phyloP scores from a whole-genome alignment of 2,797 vertebrate species.

The Brachymystax lenok region DNA sequence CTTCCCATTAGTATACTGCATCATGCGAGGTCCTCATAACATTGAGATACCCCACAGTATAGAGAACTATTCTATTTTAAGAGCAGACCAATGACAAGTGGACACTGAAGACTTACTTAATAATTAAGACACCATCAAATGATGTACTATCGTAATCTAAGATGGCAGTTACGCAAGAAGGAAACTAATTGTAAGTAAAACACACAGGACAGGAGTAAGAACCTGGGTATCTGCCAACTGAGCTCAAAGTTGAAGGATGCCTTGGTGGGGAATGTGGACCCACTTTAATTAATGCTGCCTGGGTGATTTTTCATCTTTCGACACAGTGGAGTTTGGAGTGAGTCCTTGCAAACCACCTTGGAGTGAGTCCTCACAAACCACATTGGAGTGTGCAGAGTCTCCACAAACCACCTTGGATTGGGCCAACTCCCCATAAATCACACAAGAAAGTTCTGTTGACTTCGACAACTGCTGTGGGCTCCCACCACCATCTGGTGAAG shows the following conservation, averaged over 20 bases:
- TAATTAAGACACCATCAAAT: not conserved
- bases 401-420: not conserved
- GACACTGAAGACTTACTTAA: not conserved
- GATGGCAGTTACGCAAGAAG: not conserved
- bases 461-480: conserved; percentile 6
- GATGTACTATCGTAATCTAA: not conserved
- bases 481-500: conserved; percentile 1
- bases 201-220: not conserved
- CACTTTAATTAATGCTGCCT: conserved; percentile 25
- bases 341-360: too few species aligned
- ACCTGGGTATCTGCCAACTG: not conserved
- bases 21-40: too few species aligned
- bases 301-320: conserved; percentile 13
- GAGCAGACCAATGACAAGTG: too few species aligned
- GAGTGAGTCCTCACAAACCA: too few species aligned
- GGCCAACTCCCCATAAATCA: not conserved
- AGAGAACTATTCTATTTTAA: too few species aligned
- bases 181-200: not conserved
- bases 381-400: too few species aligned
- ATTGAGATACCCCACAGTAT: too few species aligned
- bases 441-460: conserved; percentile 5
- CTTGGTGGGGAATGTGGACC: not conserved
- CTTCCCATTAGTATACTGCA: too few species aligned
- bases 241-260: conserved; percentile 34
- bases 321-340: not conserved